Evolutionary conservation across 2,888 invertebrate species (phyloP), one percentile per base, ranked within the genome.

Genomic region (Chromoteleia sp.): DNA sequence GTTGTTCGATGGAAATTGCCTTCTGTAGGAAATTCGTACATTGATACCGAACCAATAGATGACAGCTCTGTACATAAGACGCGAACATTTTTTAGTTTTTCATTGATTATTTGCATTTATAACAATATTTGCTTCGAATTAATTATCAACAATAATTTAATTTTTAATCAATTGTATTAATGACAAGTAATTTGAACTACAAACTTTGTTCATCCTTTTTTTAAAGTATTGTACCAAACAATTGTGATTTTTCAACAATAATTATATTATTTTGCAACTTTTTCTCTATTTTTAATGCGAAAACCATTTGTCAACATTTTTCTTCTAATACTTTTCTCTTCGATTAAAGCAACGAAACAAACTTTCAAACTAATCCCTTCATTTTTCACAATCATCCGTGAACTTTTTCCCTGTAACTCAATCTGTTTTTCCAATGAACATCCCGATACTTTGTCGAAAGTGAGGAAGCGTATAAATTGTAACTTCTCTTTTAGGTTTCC

Each of bases 401-500:
- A 73, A 71, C 50, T 71, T 73, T 61, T 43, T 41, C 14, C 10
- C 4, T 21, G 19, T 59, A 59, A 61, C 52, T 73, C 54, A 59
- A 71, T 71, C 50, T 41, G 39, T 71, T 71, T 52, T 8, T 39
- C 52, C 50, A 61, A 71, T 59, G 52, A 71, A 71, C 29, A 61
- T 52, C 54, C 8, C 67, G 7, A 54, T 48, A 70, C 56, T 58
- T 70, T 58, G 68, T 58, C 33, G 52, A 70, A 56, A 52, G 41
- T 67, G 25, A 1, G 65, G 50, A 67, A 70, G 56, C 58, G 36
- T 70, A 70, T 70, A 56, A 70, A 70, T 58, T 58, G 45, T 58
- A 70, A 70, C 56, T 70, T 70, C 36, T 45, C 33, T 70, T 58
- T 70, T 36, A 70, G 56, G 21, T 48, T 70, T 52, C 29, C n/a